These are phyloP conservation scores for Drosophila neocordata DNA, from an alignment of 1,140 invertebrate species.

Conservation along the genomic window DNA sequence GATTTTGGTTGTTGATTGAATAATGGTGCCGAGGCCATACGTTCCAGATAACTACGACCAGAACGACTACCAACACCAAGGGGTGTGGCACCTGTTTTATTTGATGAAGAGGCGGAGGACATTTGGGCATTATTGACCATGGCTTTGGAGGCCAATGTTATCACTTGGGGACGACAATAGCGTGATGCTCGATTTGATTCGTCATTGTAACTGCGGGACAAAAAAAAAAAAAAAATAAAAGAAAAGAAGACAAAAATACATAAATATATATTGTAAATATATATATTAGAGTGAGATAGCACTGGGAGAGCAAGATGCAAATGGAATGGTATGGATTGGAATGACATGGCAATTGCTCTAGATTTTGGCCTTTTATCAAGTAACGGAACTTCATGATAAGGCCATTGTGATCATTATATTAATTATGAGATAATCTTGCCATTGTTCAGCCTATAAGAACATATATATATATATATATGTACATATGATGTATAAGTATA, in stretches of 20 bases:
- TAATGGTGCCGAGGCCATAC: slow-evolving; percentile 70
- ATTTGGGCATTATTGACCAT: slow-evolving; percentile 78
- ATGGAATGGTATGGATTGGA: background rate
- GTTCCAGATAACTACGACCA: slow-evolving; percentile 71
- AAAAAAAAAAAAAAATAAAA: slow-evolving; percentile 31
- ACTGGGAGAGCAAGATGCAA: no score
- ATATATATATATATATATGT: slow-evolving; percentile 42
- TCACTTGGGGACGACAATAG: slow-evolving; percentile 78
- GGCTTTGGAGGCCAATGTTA: slow-evolving; percentile 79
- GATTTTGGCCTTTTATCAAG: slow-evolving; percentile 34
- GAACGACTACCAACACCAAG: slow-evolving; percentile 67
- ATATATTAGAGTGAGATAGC: no score
- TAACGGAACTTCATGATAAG: slow-evolving; percentile 34
- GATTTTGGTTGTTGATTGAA: slow-evolving; percentile 69
- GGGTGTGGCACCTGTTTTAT: slow-evolving; percentile 53
- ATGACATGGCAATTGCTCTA: slow-evolving; percentile 4
- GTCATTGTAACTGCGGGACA: slow-evolving; percentile 68
- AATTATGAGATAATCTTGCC: slow-evolving; percentile 46
- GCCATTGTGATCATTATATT: slow-evolving; percentile 27
- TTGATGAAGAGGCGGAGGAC: slow-evolving; percentile 9
- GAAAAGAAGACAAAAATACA: background rate
- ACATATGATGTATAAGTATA: slow-evolving; percentile 28
- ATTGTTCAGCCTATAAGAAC: slow-evolving; percentile 31
- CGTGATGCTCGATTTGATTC: slow-evolving; percentile 73
- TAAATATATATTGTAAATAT: background rate